Evolutionary conservation across 1,140 invertebrate species (phyloP).

Genomic region (Drosophila gunungcola): DNA sequence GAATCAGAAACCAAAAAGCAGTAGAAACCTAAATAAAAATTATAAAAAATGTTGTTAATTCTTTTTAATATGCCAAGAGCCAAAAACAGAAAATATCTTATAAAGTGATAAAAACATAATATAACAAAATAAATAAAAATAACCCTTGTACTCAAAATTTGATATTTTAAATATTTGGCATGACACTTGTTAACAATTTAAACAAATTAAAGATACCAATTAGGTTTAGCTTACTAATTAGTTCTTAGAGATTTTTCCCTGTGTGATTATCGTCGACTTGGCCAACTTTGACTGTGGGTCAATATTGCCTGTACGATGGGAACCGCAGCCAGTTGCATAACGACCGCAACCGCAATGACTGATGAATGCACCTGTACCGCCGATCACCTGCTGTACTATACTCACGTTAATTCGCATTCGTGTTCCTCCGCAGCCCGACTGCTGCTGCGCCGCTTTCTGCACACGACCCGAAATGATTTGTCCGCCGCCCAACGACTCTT

Average conservation of each 20-base stretch:
- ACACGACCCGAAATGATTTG: slow-evolving; percentile 86
- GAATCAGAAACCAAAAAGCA: no score
- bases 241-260: neutral
- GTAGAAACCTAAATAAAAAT: no score
- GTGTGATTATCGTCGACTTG: neutral
- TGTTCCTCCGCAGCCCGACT: slow-evolving; percentile 40
- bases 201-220: no score
- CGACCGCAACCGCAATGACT: slow-evolving; percentile 8
- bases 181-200: no score
- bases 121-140: no score
- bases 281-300: slow-evolving; percentile 12
- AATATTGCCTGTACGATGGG: slow-evolving; percentile 17
- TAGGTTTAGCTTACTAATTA: no score
- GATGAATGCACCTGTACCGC: slow-evolving; percentile 1
- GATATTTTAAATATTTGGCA: no score
- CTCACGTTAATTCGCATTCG: slow-evolving; percentile 5
- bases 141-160: no score
- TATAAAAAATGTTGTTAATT: no score
- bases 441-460: slow-evolving; percentile 74
- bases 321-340: slow-evolving; percentile 48
- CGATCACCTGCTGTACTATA: neutral
- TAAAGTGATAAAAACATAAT: no score
- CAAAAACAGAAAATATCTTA: no score
- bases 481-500: slow-evolving; percentile 87
- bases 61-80: no score